Evolutionary conservation across 2,797 vertebrate genomes (phyloP).

Genomic region (Hyperoplus lanceolatus): DNA sequence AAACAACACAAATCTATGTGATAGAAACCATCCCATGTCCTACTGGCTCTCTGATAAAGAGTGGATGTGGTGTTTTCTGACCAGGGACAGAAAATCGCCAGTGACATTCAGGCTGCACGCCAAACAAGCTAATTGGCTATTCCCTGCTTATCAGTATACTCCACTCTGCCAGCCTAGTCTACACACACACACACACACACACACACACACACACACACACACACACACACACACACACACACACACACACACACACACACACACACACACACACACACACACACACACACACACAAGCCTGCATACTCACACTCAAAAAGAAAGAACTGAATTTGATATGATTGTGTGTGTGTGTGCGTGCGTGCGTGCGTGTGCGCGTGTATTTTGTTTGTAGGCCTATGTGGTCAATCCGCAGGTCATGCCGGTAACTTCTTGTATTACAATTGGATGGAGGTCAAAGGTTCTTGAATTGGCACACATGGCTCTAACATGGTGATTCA

Average conservation of each 20-base stretch:
- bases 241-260: background rate
- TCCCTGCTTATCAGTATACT: conserved; percentile 65
- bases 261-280: too few species aligned
- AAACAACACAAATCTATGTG: conserved; percentile 1
- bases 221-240: conserved; percentile 26
- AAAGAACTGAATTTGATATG: too few species aligned
- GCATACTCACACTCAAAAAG: too few species aligned
- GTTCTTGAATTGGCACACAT: too few species aligned
- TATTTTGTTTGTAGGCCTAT: too few species aligned
- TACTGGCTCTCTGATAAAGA: conserved; percentile 39
- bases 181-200: conserved; percentile 33
- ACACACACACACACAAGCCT: too few species aligned
- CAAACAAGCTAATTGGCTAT: conserved; percentile 70
- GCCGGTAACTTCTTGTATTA: background rate
- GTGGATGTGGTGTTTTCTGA: conserved; percentile 52
- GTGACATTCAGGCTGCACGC: conserved; percentile 65
- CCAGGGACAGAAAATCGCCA: conserved; percentile 60
- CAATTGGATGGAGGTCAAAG: background rate
- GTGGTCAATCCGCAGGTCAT: too few species aligned
- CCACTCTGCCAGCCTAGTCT: conserved; percentile 53
- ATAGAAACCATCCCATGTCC: conserved; percentile 29
- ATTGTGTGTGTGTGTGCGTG: too few species aligned
- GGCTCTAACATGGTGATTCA: too few species aligned
- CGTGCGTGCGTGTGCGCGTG: too few species aligned
- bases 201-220: conserved; percentile 35